Percentiles rank a stretch among this genome's conserved stretches.
Evolutionary conservation across 2,797 vertebrate species (phyloP).

Genomic region (Varecia variegata): DNA sequence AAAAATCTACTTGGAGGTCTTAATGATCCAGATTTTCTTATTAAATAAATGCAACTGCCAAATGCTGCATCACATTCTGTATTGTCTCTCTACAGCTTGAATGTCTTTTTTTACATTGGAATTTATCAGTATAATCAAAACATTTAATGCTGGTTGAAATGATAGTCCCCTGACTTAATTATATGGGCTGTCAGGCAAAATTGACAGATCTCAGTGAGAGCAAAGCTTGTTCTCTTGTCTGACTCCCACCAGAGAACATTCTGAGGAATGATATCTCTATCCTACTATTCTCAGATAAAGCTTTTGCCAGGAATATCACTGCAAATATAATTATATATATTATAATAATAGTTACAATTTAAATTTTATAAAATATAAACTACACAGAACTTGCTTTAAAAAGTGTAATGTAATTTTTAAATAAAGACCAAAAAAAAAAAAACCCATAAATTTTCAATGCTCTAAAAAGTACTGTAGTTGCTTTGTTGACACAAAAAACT

Average conservation of each 20-base stretch:
- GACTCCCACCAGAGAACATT: not conserved
- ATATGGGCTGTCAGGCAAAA: not conserved
- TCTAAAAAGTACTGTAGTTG: not conserved
- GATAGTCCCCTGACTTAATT: not conserved
- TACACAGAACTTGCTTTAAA: not conserved
- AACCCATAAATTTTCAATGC: not conserved
- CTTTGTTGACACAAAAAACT: not conserved
- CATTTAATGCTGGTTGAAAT: not conserved
- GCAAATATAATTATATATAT: not conserved
- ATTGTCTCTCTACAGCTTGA: not conserved
- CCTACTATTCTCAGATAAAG: not conserved
- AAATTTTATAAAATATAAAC: not conserved
- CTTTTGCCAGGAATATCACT: not conserved
- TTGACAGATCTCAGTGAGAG: not conserved
- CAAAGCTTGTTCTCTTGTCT: not conserved
- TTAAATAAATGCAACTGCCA: not conserved
- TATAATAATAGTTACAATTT: not conserved
- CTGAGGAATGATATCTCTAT: not conserved
- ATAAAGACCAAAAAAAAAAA: not conserved
- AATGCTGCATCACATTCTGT: not conserved
- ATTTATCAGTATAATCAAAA: not conserved
- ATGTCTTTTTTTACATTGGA: not conserved
- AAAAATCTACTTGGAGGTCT: not conserved
- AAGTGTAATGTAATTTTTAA: not conserved
- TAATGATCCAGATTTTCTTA: not conserved